phyloP scores from a whole-genome alignment of 1,140 invertebrate genomes.

The Chironomus tepperi region DNA sequence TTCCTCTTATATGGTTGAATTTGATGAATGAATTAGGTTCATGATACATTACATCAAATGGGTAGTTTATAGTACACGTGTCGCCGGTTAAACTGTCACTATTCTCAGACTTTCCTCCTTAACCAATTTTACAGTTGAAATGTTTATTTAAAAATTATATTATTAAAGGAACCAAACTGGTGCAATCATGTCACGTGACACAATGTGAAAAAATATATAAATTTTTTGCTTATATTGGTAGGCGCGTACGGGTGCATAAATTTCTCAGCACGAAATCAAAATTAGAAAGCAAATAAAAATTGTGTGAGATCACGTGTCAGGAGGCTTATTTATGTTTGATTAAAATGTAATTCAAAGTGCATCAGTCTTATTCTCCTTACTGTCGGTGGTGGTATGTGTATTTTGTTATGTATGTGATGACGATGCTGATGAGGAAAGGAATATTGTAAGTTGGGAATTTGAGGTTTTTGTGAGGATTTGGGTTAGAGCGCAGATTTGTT shows the following conservation, averaged over 20 bases:
- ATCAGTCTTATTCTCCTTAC: background rate
- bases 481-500: too few species aligned
- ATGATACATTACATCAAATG: background rate
- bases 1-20: background rate
- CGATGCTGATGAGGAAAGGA: too few species aligned
- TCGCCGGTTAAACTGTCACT: conserved; percentile 3
- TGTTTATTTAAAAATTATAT: conserved; percentile 23
- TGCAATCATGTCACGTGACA: conserved; percentile 12
- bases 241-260: background rate
- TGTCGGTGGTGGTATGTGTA: background rate
- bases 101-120: too few species aligned
- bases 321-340: conserved; percentile 15
- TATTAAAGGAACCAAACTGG: background rate
- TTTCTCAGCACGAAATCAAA: conserved; percentile 16
- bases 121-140: conserved; percentile 20
- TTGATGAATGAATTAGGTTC: conserved; percentile 2
- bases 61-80: background rate
- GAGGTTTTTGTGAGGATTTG: too few species aligned
- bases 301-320: conserved; percentile 21
- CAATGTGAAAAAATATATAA: background rate
- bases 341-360: conserved; percentile 14
- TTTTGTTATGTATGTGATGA: too few species aligned
- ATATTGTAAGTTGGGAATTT: too few species aligned
- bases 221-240: background rate
- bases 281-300: conserved; percentile 20